Percentiles rank a stretch among this genome's conserved stretches.
These are phyloP conservation scores for Lepisosteus osseus DNA, from an alignment of 2,113 vertebrate genomes.

Conservation along the genomic window DNA sequence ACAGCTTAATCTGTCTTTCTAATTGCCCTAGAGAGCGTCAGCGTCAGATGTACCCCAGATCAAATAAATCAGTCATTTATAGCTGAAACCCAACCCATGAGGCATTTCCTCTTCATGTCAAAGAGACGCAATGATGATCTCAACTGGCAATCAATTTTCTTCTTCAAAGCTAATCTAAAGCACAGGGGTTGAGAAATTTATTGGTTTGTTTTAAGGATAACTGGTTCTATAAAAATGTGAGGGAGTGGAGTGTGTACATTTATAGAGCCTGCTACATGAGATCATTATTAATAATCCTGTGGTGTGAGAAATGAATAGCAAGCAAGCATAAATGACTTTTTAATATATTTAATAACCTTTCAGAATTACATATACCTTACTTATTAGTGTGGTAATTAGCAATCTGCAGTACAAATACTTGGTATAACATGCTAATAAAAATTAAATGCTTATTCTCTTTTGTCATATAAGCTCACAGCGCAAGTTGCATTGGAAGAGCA, in stretches of 20 bases:
- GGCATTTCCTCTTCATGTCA: slow-evolving; percentile 30
- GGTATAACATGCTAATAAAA: too few relatives aligned
- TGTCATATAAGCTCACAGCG: too few relatives aligned
- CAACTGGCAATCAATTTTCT: slow-evolving; percentile 18
- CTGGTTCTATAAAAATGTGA: slow-evolving; percentile 37
- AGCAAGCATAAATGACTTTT: too few relatives aligned
- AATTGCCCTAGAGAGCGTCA: slow-evolving; percentile 9
- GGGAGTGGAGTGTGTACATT: slow-evolving; percentile 25
- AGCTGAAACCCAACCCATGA: slow-evolving; percentile 42
- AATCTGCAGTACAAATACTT: too few relatives aligned
- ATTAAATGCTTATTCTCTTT: too few relatives aligned
- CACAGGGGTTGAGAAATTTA: background rate
- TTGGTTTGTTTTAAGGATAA: slow-evolving; percentile 30
- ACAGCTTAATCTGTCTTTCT: too few relatives aligned
- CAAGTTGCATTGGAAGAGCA: background rate
- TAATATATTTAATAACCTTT: too few relatives aligned
- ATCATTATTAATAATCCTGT: slow-evolving; percentile 22
- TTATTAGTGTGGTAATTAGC: too few relatives aligned
- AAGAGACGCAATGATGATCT: slow-evolving; percentile 39
- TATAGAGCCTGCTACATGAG: slow-evolving; percentile 43
- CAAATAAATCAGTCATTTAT: slow-evolving; percentile 42
- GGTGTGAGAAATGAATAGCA: too few relatives aligned
- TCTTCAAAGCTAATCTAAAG: background rate
- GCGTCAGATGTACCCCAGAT: slow-evolving; percentile 25
- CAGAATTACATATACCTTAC: too few relatives aligned